A percentile compares a stretch with the other conserved stretches of the same genome.
These are phyloP conservation scores for Andrena bicolor DNA, from an alignment of 2,888 invertebrate species.

Conservation along the genomic window DNA sequence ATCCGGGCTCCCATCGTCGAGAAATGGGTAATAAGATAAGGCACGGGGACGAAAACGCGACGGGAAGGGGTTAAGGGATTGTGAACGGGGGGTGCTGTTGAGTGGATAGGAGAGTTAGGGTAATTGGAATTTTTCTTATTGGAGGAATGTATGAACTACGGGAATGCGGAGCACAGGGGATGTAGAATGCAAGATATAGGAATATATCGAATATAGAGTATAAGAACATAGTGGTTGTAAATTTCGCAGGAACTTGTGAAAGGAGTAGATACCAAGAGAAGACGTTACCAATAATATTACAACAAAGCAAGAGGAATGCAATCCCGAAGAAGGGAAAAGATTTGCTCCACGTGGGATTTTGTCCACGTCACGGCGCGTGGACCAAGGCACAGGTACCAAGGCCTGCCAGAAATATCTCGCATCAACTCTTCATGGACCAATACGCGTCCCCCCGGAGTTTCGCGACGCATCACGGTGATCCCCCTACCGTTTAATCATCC, in stretches of 20 bases:
- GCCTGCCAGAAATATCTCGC: constrained; percentile 27
- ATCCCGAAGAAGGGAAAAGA: not conserved
- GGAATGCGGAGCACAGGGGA: not conserved
- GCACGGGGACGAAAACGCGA: not conserved
- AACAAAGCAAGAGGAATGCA: not conserved
- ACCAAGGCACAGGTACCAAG: not conserved
- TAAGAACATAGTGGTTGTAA: not conserved
- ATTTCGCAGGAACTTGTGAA: no score
- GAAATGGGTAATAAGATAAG: not conserved
- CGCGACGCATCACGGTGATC: constrained; percentile 64
- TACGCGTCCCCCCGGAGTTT: constrained; percentile 32
- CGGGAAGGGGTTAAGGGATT: not conserved
- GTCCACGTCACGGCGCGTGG: constrained; percentile 1
- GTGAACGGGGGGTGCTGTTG: not conserved
- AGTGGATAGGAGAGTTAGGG: not conserved
- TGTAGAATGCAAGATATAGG: not conserved
- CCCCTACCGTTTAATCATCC: constrained; percentile 69
- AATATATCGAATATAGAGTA: not conserved
- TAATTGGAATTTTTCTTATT: not conserved
- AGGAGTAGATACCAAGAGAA: no score
- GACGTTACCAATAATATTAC: not conserved
- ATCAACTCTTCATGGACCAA: constrained; percentile 52
- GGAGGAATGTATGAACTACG: not conserved
- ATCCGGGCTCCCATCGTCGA: not conserved
- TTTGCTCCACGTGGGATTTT: constrained; percentile 27